A percentile compares a stretch with the other conserved stretches of the same genome.
Conservation (phyloP, 2,888 invertebrate genomes). For the Salpingus planirostris region DNA sequence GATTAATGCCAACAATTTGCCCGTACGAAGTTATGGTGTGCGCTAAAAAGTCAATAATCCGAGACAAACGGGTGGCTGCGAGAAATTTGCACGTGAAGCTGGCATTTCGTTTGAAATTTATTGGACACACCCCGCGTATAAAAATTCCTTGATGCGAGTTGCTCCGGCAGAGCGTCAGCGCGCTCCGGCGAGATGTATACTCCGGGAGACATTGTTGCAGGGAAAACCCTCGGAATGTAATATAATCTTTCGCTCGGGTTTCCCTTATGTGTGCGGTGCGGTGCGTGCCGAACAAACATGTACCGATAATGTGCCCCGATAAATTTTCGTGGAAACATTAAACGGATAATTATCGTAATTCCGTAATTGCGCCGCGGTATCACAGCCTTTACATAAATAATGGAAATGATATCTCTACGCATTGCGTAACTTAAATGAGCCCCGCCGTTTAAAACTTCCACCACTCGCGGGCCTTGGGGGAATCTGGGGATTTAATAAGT, state of each 20-base stretch:
- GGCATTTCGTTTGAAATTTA: conserved; percentile 14
- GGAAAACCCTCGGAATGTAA: conserved; percentile 12
- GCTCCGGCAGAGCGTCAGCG: conserved; percentile 3
- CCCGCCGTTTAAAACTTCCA: not conserved
- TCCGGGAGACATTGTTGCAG: conserved; percentile 11
- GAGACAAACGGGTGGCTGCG: too few relatives aligned
- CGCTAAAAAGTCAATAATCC: too few relatives aligned
- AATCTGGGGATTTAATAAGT: not conserved
- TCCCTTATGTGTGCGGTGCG: conserved; percentile 8
- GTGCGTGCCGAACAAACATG: not conserved
- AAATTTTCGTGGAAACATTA: conserved; percentile 5
- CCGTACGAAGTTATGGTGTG: too few relatives aligned
- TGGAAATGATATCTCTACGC: conserved; percentile 1
- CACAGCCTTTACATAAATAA: conserved; percentile 5
- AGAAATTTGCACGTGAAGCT: conserved; percentile 15
- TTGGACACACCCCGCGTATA: conserved; percentile 15
- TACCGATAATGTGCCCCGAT: conserved; percentile 6
- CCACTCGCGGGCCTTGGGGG: not conserved
- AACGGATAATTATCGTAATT: conserved; percentile 6
- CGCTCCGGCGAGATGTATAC: conserved; percentile 13
- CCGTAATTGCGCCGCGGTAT: conserved; percentile 5
- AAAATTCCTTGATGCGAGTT: conserved; percentile 13
- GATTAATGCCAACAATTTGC: too few relatives aligned
- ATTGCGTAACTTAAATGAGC: conserved; percentile 2
- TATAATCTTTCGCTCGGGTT: conserved; percentile 14